Conservation (phyloP, 2,797 vertebrate species). For the Tamandua tetradactyla region DNA sequence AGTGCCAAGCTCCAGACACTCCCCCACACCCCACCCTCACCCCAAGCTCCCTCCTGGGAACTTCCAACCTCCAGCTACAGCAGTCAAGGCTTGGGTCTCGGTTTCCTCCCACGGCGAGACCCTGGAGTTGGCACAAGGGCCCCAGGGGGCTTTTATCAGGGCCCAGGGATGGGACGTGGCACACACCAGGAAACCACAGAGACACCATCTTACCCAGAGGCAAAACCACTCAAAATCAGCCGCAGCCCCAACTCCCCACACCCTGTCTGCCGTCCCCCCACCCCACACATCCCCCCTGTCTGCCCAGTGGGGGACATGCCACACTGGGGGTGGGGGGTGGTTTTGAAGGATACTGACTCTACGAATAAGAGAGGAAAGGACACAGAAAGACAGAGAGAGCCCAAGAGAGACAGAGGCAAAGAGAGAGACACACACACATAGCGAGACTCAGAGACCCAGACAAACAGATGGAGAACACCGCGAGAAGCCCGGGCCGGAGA, state of each 20-base stretch:
- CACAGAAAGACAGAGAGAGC: slow-evolving; percentile 36
- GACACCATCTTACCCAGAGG: background rate
- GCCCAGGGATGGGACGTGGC: background rate
- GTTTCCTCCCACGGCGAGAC: background rate
- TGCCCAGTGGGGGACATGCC: background rate
- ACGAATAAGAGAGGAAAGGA: background rate
- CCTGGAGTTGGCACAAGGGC: background rate
- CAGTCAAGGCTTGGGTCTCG: background rate
- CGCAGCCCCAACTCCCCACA: background rate
- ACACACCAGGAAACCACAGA: background rate
- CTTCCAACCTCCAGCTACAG: background rate
- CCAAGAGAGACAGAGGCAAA: background rate
- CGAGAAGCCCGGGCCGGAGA: background rate
- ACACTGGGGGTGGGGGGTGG: background rate
- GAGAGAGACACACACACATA: background rate
- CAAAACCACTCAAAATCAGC: background rate
- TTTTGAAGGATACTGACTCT: background rate
- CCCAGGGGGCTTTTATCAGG: background rate
- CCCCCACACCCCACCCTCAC: background rate
- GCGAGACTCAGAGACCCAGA: background rate
- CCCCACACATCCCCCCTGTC: background rate
- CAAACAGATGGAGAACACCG: background rate
- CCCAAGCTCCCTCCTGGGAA: background rate
- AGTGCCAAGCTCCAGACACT: background rate
- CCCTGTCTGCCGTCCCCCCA: no score